A percentile compares a stretch with the other conserved stretches of the same genome.
Conservation (phyloP, 2,113 vertebrate genomes). For the Psammodynastes pulverulentus region DNA sequence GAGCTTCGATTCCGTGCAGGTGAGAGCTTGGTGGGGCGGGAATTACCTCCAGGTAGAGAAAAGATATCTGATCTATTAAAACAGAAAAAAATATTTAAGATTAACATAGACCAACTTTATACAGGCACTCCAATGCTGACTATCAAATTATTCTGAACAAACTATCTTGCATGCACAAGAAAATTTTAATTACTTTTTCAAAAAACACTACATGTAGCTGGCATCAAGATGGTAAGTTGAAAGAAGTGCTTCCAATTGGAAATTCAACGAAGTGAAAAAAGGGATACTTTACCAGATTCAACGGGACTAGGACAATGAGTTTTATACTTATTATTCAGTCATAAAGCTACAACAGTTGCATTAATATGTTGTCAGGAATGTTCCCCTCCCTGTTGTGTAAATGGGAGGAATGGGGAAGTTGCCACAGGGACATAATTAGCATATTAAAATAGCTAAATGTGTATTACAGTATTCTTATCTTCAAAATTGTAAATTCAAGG, state of each 20-base stretch:
- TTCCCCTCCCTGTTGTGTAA: background rate
- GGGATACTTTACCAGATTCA: background rate
- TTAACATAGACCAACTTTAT: rapidly evolving
- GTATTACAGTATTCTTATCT: background rate
- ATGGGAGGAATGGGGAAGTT: background rate
- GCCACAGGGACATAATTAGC: background rate
- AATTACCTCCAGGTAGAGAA: slow-evolving; percentile 70
- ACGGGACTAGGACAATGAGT: background rate
- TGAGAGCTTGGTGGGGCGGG: slow-evolving; percentile 61
- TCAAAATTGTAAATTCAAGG: background rate
- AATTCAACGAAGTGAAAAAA: background rate
- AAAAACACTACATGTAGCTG: too few relatives aligned
- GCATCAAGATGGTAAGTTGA: background rate
- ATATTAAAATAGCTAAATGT: background rate
- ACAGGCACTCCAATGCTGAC: background rate
- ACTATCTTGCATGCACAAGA: too few relatives aligned
- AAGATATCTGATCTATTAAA: slow-evolving; percentile 76
- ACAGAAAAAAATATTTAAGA: slow-evolving; percentile 38
- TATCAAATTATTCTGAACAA: background rate
- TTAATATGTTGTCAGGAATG: background rate
- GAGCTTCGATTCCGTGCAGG: slow-evolving; percentile 68
- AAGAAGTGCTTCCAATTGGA: too few relatives aligned
- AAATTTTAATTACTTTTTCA: background rate
- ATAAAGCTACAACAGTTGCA: background rate
- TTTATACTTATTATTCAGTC: background rate